Percentiles rank a stretch among this genome's conserved stretches.
Conservation (phyloP, 2,113 vertebrate species). For the Chloroceryle aenea region DNA sequence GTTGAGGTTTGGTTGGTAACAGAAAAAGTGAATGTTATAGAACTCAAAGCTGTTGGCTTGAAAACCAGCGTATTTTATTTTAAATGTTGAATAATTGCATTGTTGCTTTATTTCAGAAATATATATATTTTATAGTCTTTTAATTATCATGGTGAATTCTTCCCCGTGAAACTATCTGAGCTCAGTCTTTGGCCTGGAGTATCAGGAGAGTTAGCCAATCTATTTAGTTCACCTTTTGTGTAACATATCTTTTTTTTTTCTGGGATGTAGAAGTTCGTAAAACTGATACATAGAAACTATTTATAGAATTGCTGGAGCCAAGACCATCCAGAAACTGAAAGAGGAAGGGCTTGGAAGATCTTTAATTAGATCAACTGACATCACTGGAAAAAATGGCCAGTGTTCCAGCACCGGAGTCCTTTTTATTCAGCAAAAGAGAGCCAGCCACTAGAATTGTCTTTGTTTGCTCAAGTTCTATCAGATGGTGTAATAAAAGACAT, state of each 20-base stretch:
- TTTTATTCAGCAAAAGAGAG: neutral
- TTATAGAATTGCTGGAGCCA: neutral
- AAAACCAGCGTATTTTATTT: neutral
- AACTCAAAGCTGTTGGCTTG: neutral
- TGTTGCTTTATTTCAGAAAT: neutral
- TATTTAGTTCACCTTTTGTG: neutral
- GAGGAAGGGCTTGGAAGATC: neutral
- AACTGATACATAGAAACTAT: neutral
- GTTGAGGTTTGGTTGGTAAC: neutral
- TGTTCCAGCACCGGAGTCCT: neutral
- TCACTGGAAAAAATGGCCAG: neutral
- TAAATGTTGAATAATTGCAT: neutral
- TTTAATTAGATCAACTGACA: neutral
- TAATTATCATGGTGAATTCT: neutral
- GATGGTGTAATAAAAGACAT: neutral
- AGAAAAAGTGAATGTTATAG: neutral
- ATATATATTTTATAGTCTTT: neutral
- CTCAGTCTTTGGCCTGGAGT: neutral
- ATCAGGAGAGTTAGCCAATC: neutral
- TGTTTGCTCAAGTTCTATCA: neutral
- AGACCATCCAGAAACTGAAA: neutral
- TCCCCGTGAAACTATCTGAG: neutral
- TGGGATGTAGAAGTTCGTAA: neutral
- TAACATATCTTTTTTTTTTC: neutral
- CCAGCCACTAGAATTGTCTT: neutral